Evolutionary conservation across 2,113 vertebrate species (phyloP), one percentile per base, ranked within the genome.

Genomic region (Rhagologus leucostigma): DNA sequence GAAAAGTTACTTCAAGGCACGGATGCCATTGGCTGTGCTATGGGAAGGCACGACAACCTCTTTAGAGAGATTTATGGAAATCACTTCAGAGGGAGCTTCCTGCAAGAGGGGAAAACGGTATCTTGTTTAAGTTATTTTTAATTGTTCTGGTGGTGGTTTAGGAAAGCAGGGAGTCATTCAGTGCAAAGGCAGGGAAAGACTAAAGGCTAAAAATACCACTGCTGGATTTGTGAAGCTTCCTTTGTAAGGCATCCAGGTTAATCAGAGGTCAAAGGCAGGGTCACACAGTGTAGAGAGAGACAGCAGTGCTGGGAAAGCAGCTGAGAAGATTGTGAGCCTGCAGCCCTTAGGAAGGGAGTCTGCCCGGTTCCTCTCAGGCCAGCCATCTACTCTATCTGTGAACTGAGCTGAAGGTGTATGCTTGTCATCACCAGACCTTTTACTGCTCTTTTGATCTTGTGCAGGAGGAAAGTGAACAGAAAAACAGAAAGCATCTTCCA

Each of bases 151-250:
- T 1, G 0, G 46, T 81, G 60, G 70, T 90, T 95, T 91, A 87
- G 60, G 88, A 83, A 95, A 39, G 56, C 69, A 55, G 22, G 42
- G 92, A 95, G 57, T 62, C 91, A 26, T 90, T 59, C 57, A 65
- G 15, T 14, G 26, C 26, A 5, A 76, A 81, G 33, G 46, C 55
- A 87, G 35, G 53, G 83, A 46, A 90, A 69, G 70, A 95, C 93
- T 71, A n/a, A 83, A 70, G 81, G 47, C 69, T 96, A 91, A 96
- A 97, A 97, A 94, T 97, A 95, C 49, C 8, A 1, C 57, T 30
- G 11, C 63, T 89, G 53, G 71, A 71, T 91, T 74, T 89, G 57
- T 70, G 85, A 46, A 87, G 71, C 50, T 92, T 96, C 85, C 70
- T 93, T 89, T 93, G 85, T 52, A 71, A 82, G 74, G 55, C 37